Conservation (phyloP, 2,113 vertebrate genomes). For the Lucifuga dentata region DNA sequence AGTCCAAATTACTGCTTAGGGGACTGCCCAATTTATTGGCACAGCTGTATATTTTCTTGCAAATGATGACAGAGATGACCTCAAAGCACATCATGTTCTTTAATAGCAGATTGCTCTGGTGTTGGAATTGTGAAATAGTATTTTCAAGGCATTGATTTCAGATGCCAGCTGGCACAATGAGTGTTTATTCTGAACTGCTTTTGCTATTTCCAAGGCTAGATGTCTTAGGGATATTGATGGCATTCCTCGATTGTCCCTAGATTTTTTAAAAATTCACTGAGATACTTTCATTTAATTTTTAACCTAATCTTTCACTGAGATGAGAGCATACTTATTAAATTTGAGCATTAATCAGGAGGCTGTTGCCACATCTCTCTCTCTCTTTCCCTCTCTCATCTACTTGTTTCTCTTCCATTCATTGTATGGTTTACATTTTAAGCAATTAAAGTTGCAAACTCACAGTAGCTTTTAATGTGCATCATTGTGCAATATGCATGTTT, state of each 20-base stretch:
- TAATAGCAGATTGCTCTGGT: conserved; percentile 58
- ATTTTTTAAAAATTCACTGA: conserved; percentile 9
- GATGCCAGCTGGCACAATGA: conserved; percentile 66
- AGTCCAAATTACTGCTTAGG: conserved; percentile 46
- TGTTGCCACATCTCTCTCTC: too few relatives aligned
- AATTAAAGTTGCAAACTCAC: too few relatives aligned
- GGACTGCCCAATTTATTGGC: conserved; percentile 44
- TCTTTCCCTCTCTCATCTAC: not conserved
- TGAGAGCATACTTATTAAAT: too few relatives aligned
- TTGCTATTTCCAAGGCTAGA: conserved; percentile 23
- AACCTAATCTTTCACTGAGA: not conserved
- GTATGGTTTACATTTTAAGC: too few relatives aligned
- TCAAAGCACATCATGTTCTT: conserved; percentile 58
- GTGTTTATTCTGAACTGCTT: conserved; percentile 46
- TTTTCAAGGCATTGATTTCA: conserved; percentile 43
- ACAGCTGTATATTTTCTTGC: conserved; percentile 49
- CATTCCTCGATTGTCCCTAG: conserved; percentile 13
- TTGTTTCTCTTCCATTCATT: not conserved
- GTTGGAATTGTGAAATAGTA: conserved; percentile 33
- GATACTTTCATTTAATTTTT: conserved; percentile 14
- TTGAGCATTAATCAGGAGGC: too few relatives aligned
- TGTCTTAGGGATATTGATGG: conserved; percentile 30
- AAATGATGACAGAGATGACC: conserved; percentile 58
- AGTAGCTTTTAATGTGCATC: too few relatives aligned
- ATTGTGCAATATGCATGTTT: too few relatives aligned